Base-by-base conservation (phyloP, 1,140 invertebrate species). In the Platorchestia sp. region DNA sequence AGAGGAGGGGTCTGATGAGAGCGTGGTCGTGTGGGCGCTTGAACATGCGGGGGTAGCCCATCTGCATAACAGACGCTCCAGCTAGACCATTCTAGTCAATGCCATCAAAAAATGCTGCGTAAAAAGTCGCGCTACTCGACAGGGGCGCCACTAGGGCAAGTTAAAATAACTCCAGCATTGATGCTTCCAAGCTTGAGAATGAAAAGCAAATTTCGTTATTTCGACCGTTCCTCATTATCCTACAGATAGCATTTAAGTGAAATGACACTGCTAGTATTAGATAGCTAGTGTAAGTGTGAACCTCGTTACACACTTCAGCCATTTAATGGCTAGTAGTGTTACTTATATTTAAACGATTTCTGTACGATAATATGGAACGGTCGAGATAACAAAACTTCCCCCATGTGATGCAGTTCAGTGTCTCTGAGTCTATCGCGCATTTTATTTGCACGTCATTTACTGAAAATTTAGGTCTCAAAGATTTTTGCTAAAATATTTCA, bases 31-130 rank as follows among this genome's bases (percentile, higher is more conserved):
- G 91, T 5, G 45, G 91, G 91, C 91, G 91, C 91, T 93, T 93
- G 91, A 44, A 45, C 91, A 93, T 93, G 91, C 91, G 43, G 44
- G 91, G 91, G 44, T 93, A 93, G 91, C 43, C 43, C 91, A 93
- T 93, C 91, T 93, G 91, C 40, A 93, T 44, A 93, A 89, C 87
- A 89, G 41, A 89, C 43, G 87, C 41, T 42, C 43, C 87, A 89
- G 43, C 87, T 89, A 42, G 43, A 89, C 43, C n/a, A 89, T 42
- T 44, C 87, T 89, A 27, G 87, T 14, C 87, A 41, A 89, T 89
- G 43, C 87, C 43, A 42, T 89, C 87, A 89, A 89, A 89, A 75
- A 89, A 42, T 16, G 41, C 87, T 89, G 42, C 0, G 87, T 36
- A 44, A 89, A 89, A 14, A 44, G 41, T 75, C 36, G 59, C 59